phyloP scores from a whole-genome alignment of 1,140 invertebrate genomes.

The Musca vetustissima region DNA sequence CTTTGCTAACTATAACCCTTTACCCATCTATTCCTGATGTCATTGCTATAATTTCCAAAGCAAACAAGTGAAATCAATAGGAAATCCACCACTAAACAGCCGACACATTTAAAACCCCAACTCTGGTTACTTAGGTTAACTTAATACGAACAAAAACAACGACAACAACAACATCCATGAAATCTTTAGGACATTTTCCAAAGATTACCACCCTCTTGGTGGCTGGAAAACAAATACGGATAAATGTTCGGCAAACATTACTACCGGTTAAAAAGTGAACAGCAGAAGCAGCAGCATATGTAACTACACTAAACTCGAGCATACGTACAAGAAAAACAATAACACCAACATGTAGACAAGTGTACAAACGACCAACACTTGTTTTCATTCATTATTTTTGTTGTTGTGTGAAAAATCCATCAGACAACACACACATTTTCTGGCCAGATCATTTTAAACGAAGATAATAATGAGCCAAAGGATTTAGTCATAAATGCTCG shows the following conservation, averaged over 20 bases:
- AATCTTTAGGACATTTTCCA: background rate
- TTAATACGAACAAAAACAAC: slow-evolving; percentile 1
- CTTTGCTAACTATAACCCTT: slow-evolving; percentile 12
- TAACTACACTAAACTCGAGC: no score
- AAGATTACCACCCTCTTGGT: slow-evolving; percentile 1
- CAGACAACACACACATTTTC: background rate
- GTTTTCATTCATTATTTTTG: background rate
- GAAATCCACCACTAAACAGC: slow-evolving; percentile 6
- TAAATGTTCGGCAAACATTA: no score
- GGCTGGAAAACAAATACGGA: slow-evolving; percentile 9
- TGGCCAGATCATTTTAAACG: background rate
- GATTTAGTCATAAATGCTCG: slow-evolving; percentile 11
- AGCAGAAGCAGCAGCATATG: background rate
- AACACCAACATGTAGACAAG: background rate
- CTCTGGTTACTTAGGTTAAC: no score
- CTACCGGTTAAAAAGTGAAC: slow-evolving; percentile 14
- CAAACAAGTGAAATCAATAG: slow-evolving; percentile 13
- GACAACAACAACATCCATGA: background rate
- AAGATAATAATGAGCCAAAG: slow-evolving; percentile 22
- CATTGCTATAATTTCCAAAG: background rate
- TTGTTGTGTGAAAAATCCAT: background rate
- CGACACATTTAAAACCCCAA: background rate
- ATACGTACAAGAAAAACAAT: no score
- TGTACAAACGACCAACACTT: background rate
- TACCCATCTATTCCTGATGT: background rate